These are phyloP conservation scores for Rhinolophus ferrumequinum DNA, from an alignment of 2,113 vertebrate species.

Conservation along the genomic window DNA sequence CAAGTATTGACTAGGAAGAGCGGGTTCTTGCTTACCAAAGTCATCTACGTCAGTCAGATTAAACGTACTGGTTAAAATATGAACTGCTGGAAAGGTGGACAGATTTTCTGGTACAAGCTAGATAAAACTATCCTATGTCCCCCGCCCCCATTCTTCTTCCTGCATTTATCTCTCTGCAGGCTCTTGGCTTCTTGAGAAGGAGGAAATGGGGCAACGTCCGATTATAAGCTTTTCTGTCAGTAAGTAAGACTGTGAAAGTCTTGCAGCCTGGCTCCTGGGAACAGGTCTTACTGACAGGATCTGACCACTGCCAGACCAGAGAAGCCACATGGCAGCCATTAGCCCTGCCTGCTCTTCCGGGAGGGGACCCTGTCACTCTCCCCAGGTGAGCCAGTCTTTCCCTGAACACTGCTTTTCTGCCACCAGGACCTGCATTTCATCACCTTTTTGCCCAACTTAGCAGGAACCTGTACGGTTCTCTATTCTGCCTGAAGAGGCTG, in stretches of 20 bases:
- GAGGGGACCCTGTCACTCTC: constrained; percentile 76
- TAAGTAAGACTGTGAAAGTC: background rate
- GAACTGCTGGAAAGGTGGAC: background rate
- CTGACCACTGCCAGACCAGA: constrained; percentile 81
- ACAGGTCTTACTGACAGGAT: constrained; percentile 78
- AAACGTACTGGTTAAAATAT: background rate
- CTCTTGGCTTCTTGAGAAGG: background rate
- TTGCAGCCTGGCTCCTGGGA: constrained; percentile 74
- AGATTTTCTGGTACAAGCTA: background rate
- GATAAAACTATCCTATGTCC: background rate
- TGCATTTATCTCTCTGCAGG: background rate
- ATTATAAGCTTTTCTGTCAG: background rate
- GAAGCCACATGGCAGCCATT: constrained; percentile 85
- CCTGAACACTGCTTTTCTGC: constrained; percentile 80
- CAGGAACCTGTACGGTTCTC: background rate
- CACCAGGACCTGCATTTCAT: constrained; percentile 71
- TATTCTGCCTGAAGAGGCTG: background rate
- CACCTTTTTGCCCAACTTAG: constrained; percentile 56
- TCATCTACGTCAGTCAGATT: background rate
- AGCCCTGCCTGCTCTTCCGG: constrained; percentile 70
- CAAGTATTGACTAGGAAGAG: background rate
- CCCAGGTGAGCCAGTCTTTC: constrained; percentile 69
- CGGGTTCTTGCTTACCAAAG: background rate
- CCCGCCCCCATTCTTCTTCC: background rate
- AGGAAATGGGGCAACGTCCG: background rate